Conservation (phyloP, 92 coral and sea anemone genomes). For the Isaurus tuberculatus region DNA sequence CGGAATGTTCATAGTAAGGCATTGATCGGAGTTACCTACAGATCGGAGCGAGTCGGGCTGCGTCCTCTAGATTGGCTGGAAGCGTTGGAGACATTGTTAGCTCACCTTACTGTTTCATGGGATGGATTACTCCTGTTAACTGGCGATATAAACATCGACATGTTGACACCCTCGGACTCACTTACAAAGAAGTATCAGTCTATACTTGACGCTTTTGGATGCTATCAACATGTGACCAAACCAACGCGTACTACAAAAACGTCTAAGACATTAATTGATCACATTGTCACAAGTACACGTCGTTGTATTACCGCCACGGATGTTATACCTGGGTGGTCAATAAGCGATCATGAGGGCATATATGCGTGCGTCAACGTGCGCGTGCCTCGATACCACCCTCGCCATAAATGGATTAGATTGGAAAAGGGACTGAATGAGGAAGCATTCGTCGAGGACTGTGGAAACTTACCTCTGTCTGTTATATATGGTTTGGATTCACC, state of each 20-base stretch:
- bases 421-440: constrained; percentile 37
- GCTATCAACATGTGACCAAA: constrained; percentile 42
- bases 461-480: constrained; percentile 51
- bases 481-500: constrained; percentile 51
- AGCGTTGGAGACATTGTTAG: constrained; percentile 41
- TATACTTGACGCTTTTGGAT: constrained; percentile 45
- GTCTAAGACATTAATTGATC: constrained; percentile 59
- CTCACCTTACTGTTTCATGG: constrained; percentile 47
- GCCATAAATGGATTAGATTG: constrained; percentile 56
- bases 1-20: constrained; percentile 49
- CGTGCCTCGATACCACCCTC: constrained; percentile 61
- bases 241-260: constrained; percentile 45
- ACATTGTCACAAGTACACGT: constrained; percentile 59
- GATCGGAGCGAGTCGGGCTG: constrained; percentile 9
- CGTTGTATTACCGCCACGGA: constrained; percentile 44
- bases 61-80: constrained; percentile 19
- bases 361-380: constrained; percentile 64
- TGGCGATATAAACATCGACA: constrained; percentile 57
- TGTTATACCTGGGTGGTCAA: constrained; percentile 45
- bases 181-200: constrained; percentile 47
- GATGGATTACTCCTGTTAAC: constrained; percentile 49
- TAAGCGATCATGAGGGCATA: constrained; percentile 62
- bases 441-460: too few relatives aligned
- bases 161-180: constrained; percentile 32
- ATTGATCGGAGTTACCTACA: constrained; percentile 29